These are phyloP conservation scores for Pediacus dermestoides DNA, from an alignment of 2,888 invertebrate species.

Conservation along the genomic window DNA sequence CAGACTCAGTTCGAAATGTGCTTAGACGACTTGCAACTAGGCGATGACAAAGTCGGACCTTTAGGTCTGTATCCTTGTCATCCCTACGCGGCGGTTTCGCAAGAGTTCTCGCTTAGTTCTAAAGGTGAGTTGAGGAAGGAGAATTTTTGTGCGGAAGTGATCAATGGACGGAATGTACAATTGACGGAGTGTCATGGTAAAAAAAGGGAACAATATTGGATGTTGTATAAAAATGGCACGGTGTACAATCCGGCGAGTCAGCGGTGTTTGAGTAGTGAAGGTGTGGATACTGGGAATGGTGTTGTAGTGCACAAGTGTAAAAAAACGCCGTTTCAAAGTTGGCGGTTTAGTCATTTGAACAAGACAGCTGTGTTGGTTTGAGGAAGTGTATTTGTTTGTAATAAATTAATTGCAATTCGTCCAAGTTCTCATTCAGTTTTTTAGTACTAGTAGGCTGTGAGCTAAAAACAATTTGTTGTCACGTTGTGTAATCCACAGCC, in stretches of 20 bases:
- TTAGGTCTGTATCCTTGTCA: constrained; percentile 78
- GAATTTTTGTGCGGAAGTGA: constrained; percentile 67
- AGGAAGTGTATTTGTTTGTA: too few relatives aligned
- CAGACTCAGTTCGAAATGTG: constrained; percentile 62
- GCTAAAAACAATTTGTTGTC: too few relatives aligned
- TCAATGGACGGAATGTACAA: constrained; percentile 51
- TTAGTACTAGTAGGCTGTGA: too few relatives aligned
- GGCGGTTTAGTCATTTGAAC: constrained; percentile 45
- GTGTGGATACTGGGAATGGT: constrained; percentile 43
- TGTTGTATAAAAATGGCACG: constrained; percentile 40
- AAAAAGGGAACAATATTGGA: constrained; percentile 47
- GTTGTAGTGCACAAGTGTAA: constrained; percentile 41
- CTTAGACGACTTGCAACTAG: constrained; percentile 74
- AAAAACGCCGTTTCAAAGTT: constrained; percentile 39
- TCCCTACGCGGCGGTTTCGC: constrained; percentile 60
- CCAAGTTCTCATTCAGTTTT: too few relatives aligned
- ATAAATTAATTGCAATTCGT: too few relatives aligned
- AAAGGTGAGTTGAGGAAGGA: constrained; percentile 73
- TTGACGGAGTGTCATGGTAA: constrained; percentile 52
- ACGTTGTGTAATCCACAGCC: too few relatives aligned
- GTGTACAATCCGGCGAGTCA: constrained; percentile 42
- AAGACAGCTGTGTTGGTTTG: constrained; percentile 29
- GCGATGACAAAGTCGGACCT: constrained; percentile 63
- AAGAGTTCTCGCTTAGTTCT: constrained; percentile 72
- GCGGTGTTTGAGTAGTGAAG: constrained; percentile 46